phyloP scores from a whole-genome alignment of 2,113 vertebrate genomes.

The Todiramphus chloris region DNA sequence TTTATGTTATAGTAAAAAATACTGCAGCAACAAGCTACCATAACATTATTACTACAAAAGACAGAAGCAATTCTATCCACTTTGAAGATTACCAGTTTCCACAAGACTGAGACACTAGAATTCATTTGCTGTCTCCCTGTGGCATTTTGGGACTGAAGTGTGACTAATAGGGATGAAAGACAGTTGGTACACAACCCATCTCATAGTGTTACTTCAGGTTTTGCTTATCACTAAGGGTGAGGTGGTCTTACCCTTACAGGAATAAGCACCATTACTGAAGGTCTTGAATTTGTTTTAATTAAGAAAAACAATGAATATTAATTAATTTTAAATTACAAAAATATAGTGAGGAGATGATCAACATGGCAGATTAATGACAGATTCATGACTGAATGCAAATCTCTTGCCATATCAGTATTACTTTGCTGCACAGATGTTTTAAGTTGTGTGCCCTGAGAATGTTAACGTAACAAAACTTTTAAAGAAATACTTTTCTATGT shows the following conservation, averaged over 20 bases:
- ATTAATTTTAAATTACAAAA: neutral
- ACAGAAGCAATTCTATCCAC: neutral
- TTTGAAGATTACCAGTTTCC: neutral
- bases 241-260: neutral
- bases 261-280: neutral
- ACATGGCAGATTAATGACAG: neutral
- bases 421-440: neutral
- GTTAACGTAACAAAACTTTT: neutral
- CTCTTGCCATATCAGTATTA: neutral
- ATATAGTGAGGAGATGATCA: neutral
- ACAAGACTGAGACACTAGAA: neutral
- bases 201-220: neutral
- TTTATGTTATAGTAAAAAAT: neutral
- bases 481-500: neutral
- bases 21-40: neutral
- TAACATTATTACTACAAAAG: neutral
- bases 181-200: neutral
- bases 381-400: neutral
- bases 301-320: neutral
- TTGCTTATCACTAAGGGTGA: neutral
- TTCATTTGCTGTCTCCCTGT: rapidly evolving
- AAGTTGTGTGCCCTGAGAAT: neutral
- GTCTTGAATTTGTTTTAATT: neutral
- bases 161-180: neutral
- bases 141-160: neutral